phyloP scores from a whole-genome alignment of 2,797 vertebrate species.

The Notamacropus eugenii region DNA sequence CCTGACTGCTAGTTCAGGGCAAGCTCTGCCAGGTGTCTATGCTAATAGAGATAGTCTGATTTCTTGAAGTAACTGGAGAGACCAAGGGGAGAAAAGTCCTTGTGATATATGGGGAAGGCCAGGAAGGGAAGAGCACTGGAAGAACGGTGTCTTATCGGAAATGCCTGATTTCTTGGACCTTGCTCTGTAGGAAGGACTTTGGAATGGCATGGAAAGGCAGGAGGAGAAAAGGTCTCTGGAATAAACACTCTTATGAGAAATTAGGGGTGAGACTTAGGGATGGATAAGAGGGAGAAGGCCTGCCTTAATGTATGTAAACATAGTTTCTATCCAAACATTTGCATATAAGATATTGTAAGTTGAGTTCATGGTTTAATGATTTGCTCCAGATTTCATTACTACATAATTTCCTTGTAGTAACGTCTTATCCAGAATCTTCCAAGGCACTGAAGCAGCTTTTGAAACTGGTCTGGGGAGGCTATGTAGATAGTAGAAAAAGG shows the following conservation, averaged over 20 bases:
- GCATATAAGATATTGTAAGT: neutral
- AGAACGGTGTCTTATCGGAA: neutral
- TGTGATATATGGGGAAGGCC: neutral
- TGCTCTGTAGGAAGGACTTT: neutral
- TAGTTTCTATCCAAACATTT: neutral
- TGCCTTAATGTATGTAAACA: rapidly evolving
- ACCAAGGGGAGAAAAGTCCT: neutral
- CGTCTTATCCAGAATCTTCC: neutral
- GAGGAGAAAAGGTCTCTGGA: neutral
- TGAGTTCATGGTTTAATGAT: neutral
- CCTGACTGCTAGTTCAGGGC: neutral
- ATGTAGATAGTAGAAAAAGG: neutral
- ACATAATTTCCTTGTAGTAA: neutral
- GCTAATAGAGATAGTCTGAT: neutral
- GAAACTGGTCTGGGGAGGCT: neutral
- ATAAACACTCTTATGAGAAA: neutral
- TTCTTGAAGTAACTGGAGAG: neutral
- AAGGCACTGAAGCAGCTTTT: neutral
- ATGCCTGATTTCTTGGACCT: neutral
- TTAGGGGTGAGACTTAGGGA: neutral
- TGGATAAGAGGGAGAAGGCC: rapidly evolving
- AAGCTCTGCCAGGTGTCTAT: neutral
- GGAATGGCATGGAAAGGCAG: neutral
- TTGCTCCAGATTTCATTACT: neutral
- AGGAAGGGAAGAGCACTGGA: neutral